Evolutionary conservation across 1,140 invertebrate genomes (phyloP).

Genomic region (Oncopodura yosiiana): DNA sequence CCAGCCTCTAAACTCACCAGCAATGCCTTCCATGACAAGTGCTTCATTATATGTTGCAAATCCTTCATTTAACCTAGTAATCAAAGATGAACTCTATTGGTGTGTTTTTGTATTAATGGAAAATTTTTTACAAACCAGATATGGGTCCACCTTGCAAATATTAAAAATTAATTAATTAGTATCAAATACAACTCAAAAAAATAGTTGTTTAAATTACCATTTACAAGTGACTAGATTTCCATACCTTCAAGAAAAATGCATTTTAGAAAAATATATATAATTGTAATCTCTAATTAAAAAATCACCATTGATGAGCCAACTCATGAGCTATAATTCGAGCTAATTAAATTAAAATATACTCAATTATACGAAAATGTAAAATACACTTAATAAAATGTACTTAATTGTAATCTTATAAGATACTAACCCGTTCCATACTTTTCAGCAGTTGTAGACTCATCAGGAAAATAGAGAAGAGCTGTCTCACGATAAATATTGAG

Average conservation of each 20-base stretch:
- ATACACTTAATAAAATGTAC: too few species aligned
- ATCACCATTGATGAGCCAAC: slow-evolving; percentile 11
- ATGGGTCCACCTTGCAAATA: slow-evolving; percentile 12
- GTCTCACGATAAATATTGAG: slow-evolving; percentile 17
- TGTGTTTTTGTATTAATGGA: not conserved
- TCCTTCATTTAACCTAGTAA: slow-evolving; percentile 28
- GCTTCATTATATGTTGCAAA: slow-evolving; percentile 16
- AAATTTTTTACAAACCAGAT: not conserved
- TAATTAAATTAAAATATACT: too few species aligned
- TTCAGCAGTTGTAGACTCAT: slow-evolving; percentile 17
- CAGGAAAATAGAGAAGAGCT: slow-evolving; percentile 13
- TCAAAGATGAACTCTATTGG: not conserved
- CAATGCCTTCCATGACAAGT: slow-evolving; percentile 6
- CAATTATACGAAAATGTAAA: too few species aligned
- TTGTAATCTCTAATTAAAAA: not conserved
- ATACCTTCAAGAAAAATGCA: slow-evolving; percentile 7
- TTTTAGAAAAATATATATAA: not conserved
- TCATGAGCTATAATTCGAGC: slow-evolving; percentile 25
- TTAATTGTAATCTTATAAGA: too few species aligned
- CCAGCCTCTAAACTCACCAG: slow-evolving; percentile 11
- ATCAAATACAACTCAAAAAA: too few species aligned
- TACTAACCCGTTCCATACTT: slow-evolving; percentile 5
- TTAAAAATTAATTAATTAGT: not conserved
- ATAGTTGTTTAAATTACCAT: too few species aligned
- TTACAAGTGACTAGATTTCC: slow-evolving; percentile 24